Evolutionary conservation across 2,888 invertebrate species (phyloP).

Genomic region (Argynnis bischoffii): DNA sequence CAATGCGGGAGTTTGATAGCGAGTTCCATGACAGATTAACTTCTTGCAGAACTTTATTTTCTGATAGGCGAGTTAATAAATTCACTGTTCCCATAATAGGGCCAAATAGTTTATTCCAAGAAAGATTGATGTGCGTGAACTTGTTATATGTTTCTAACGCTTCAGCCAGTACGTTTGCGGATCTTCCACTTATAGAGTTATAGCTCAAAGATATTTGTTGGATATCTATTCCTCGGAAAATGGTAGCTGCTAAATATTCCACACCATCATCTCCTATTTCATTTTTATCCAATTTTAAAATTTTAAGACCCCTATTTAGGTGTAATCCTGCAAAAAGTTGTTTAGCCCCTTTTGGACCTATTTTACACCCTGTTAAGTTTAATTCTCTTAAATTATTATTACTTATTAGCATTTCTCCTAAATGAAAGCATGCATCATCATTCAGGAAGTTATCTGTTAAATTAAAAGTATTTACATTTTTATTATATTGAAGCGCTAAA

Average conservation of each 20-base stretch:
- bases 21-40: constrained; percentile 64
- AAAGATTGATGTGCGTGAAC: constrained; percentile 57
- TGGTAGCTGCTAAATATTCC: constrained; percentile 49
- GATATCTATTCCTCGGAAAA: constrained; percentile 52
- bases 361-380: constrained; percentile 63
- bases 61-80: constrained; percentile 50
- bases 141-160: constrained; percentile 57
- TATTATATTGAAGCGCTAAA: constrained; percentile 57
- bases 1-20: constrained; percentile 50
- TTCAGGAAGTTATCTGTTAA: constrained; percentile 64
- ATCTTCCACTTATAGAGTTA: constrained; percentile 56
- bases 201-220: constrained; percentile 55
- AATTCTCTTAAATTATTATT: constrained; percentile 56
- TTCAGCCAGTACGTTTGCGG: constrained; percentile 49
- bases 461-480: constrained; percentile 52
- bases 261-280: constrained; percentile 54
- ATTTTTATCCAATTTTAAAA: constrained; percentile 57
- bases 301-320: constrained; percentile 48
- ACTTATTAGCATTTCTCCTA: constrained; percentile 57
- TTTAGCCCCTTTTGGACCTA: constrained; percentile 55
- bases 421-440: constrained; percentile 63
- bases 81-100: constrained; percentile 46
- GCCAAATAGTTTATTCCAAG: constrained; percentile 60
- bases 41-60: constrained; percentile 51
- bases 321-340: constrained; percentile 48